Base-by-base conservation (phyloP, 2,113 vertebrate species). In the Pterophyllum scalare region DNA sequence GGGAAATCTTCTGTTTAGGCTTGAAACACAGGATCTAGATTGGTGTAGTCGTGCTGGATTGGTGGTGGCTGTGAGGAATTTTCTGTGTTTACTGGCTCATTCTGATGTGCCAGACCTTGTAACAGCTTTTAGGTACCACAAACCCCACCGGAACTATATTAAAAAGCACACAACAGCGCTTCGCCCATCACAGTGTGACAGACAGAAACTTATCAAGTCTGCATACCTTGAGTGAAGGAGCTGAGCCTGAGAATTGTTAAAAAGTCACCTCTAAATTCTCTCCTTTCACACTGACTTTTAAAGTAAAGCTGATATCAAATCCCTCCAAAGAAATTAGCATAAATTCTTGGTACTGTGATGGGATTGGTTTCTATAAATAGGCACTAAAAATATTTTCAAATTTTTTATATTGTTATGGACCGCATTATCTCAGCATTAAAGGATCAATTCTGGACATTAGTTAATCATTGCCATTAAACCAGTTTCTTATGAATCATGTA, bases 1-100 rank as follows among this genome's bases (percentile, higher is more conserved):
- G 94, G 94, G 94, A 95, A 94, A 95, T 95, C 89, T 94, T 88
- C 80, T 82, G 88, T 91, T 94, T 92, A 88, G 83, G 80, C 72
- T 87, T 88, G 86, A 95, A 92, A 90, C 88, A 80, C 82, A 74
- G 70, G 82, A 40, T 82, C 90, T 79, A 93, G 89, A 95, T 93
- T 90, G 91, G 89, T 85, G 88, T 76, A 87, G 93, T 92, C 87
- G 62, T 83, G 87, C 38, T 24, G 85, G 86, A 93, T 93, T 90
- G 87, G 90, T 62, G 20, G 70, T 17, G 81, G 82, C 89, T 67
- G 87, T 61, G 86, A 85, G 78, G 86, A 88, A 91, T 90, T 89
- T 83, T 90, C 84, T 75, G 79, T 90, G 88, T 93, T 94, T 93
- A 91, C 91, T 82, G 35, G 85, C 90, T 94, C 90, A 89, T 91